Evolutionary conservation across 53 echinoderm and acorn worm species (phyloP).

Genomic region (Henricia sp.): DNA sequence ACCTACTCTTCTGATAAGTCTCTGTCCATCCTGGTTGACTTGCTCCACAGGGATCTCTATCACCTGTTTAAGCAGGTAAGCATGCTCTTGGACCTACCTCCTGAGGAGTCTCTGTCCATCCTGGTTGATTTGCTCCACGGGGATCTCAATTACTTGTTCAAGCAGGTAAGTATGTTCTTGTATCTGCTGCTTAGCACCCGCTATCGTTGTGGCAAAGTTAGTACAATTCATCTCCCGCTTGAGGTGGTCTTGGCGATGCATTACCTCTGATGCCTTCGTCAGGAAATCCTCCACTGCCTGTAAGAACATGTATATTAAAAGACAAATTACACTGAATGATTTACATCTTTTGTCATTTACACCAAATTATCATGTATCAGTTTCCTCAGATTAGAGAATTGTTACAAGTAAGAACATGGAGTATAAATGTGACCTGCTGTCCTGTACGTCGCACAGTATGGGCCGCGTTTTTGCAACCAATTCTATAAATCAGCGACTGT

Average conservation of each 20-base stretch:
- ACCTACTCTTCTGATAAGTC: neutral
- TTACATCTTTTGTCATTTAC: too few species aligned
- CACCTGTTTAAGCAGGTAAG: constrained; percentile 69
- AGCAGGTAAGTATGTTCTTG: constrained; percentile 84
- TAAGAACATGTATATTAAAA: too few species aligned
- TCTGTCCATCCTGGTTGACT: constrained; percentile 52
- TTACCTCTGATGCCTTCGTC: constrained; percentile 82
- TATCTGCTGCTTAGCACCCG: constrained; percentile 75
- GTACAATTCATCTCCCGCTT: constrained; percentile 84
- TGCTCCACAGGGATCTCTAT: constrained; percentile 83
- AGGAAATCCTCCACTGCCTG: constrained; percentile 96
- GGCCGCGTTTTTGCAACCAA: too few species aligned
- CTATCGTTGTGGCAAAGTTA: constrained; percentile 80
- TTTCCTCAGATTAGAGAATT: too few species aligned
- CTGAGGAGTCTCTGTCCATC: constrained; percentile 92
- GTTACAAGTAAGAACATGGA: too few species aligned
- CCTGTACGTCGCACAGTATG: too few species aligned
- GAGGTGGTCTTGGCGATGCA: constrained; percentile 92
- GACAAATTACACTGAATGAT: too few species aligned
- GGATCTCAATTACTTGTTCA: constrained; percentile 78
- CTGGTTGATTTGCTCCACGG: constrained; percentile 92
- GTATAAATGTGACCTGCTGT: too few species aligned
- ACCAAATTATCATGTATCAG: too few species aligned
- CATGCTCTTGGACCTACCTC: constrained; percentile 75
- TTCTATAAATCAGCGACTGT: too few species aligned